These are phyloP conservation scores for Desmophyllum pertusum DNA, from an alignment of 92 coral and sea anemone genomes.

Conservation along the genomic window DNA sequence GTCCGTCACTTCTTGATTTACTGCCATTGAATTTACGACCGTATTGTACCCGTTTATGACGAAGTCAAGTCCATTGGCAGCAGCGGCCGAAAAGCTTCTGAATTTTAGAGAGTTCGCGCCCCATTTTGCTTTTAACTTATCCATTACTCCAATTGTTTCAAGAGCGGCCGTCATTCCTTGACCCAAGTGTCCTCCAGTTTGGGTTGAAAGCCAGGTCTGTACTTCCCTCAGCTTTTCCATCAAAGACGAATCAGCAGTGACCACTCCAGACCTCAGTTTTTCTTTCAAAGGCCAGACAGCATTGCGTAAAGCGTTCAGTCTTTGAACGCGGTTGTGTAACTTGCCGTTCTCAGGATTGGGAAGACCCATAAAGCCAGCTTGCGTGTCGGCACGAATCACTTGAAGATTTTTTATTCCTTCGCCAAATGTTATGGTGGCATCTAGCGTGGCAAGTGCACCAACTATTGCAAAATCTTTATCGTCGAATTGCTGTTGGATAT, in stretches of 20 bases:
- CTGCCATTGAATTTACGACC: conserved; percentile 8
- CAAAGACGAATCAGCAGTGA: conserved; percentile 2
- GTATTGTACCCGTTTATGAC: conserved; percentile 26
- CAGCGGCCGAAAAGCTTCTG: conserved; percentile 12
- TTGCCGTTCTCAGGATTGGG: not conserved
- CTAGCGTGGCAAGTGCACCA: conserved; percentile 11
- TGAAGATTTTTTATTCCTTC: conserved; percentile 17
- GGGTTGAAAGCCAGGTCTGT: conserved; percentile 44
- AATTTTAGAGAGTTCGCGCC: conserved; percentile 28
- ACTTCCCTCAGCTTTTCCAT: conserved; percentile 26
- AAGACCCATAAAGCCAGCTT: conserved; percentile 3
- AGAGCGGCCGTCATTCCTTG: conserved; percentile 17
- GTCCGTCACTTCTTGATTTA: conserved; percentile 1
- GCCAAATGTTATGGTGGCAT: conserved; percentile 6
- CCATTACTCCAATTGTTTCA: conserved; percentile 18
- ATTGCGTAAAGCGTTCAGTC: not conserved
- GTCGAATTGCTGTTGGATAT: not conserved
- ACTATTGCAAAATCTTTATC: conserved; percentile 11
- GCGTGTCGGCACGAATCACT: not conserved
- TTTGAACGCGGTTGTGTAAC: conserved; percentile 8
- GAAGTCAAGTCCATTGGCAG: conserved; percentile 30
- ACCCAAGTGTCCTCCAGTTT: conserved; percentile 41
- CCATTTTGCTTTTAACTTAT: conserved; percentile 26
- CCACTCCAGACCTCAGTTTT: conserved; percentile 26
- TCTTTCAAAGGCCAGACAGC: conserved; percentile 19